Evolutionary conservation across 1,140 invertebrate genomes (phyloP), one percentile per base, ranked within the genome.

Genomic region (Pogonomyrmex californicus): DNA sequence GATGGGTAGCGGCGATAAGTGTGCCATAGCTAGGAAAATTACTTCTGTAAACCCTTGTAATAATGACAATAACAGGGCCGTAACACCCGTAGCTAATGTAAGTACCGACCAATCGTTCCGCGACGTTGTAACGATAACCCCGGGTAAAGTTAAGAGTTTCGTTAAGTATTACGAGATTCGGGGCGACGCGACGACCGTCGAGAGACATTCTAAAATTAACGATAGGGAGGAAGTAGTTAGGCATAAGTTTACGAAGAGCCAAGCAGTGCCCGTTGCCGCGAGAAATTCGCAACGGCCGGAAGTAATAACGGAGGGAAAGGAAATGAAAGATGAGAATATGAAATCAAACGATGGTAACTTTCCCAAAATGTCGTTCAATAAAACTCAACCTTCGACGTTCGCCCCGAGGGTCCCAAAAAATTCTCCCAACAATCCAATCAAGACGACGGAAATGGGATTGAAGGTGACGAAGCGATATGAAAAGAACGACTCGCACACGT

Each of bases 101-200:
- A 94, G 91, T 92, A 92, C 88, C 83, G 93, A 94, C 90, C 93
- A 94, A 94, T 91, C 79, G n/a, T 49, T 87, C 82, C 86, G 91
- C 58, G 91, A 94, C 86, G 87, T 87, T 90, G 87, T 93, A 89
- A 89, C 91, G 60, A 95, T 95, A 92, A 89, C 87, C 76, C 94
- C 94, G 12, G 94, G 94, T 94, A 95, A 93, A 88, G 94, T 95
- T 93, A 95, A 88, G 63, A 95, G 85, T 76, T 95, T 94, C 71
- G 92, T 95, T 82, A 92, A 94, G 65, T 94, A 94, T 86, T 95
- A 95, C 86, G 94, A 95, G 86, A 92, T 94, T 85, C 91, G 93
- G 65, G 83, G 70, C 33, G 91, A 94, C 76, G 90, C 86, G 78
- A 88, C 89, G 49, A 85, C 60, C 73, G 51, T 65, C 70, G 85